A percentile compares a stretch with the other conserved stretches of the same genome.
These are phyloP conservation scores for Monomorium pharaonis DNA, from an alignment of 1,140 invertebrate genomes.

Conservation along the genomic window DNA sequence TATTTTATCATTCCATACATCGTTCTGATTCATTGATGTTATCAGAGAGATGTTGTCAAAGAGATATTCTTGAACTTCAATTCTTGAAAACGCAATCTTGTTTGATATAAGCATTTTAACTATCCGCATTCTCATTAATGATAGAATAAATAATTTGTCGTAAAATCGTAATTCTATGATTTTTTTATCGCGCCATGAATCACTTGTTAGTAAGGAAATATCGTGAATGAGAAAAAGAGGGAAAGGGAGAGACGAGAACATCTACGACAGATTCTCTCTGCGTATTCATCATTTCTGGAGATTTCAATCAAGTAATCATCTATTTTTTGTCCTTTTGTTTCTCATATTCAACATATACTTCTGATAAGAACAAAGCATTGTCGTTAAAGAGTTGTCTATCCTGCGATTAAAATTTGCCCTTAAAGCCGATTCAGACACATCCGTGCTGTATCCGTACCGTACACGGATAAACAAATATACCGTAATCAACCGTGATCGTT, in stretches of 20 bases:
- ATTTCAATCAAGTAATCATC: conserved; percentile 17
- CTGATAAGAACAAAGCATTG: not conserved
- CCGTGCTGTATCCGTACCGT: no score
- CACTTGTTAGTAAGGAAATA: not conserved
- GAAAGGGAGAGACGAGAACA: not conserved
- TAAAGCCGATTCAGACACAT: no score
- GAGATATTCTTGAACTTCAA: not conserved
- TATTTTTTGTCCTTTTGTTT: not conserved
- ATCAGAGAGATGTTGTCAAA: not conserved
- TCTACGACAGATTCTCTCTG: not conserved
- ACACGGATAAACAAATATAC: no score
- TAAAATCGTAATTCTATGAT: conserved; percentile 2
- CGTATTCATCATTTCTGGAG: not conserved
- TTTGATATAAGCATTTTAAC: not conserved
- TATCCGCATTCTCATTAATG: not conserved
- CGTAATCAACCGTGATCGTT: no score
- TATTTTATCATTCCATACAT: not conserved
- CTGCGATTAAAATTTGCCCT: not conserved
- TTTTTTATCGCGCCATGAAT: not conserved
- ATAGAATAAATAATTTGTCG: not conserved
- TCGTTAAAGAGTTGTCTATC: not conserved
- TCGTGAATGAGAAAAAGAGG: not conserved
- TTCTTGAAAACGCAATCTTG: not conserved
- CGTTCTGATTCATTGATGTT: not conserved
- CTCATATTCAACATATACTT: not conserved